phyloP scores from a whole-genome alignment of 1,140 invertebrate genomes.

The Apolygus lucorum region DNA sequence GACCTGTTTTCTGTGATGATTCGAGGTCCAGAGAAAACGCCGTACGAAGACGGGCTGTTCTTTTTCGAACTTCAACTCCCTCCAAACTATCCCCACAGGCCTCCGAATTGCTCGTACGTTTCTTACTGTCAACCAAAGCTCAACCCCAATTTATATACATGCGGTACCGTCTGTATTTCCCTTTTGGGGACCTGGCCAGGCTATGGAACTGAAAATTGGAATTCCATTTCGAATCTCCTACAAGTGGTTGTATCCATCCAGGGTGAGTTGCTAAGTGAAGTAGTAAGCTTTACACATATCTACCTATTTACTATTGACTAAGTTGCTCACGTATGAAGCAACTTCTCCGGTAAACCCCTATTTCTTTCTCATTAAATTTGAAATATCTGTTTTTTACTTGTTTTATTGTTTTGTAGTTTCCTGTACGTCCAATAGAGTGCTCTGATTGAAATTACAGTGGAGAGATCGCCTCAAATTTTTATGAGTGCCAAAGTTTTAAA shows the following conservation, averaged over 20 bases:
- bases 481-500: too few species aligned
- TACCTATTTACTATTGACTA: too few species aligned
- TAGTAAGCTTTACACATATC: too few species aligned
- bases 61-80: conserved; percentile 91
- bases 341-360: too few species aligned
- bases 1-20: conserved; percentile 90
- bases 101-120: conserved; percentile 83
- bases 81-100: conserved; percentile 73
- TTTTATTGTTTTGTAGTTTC: too few species aligned
- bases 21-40: conserved; percentile 77
- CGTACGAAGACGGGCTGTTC: conserved; percentile 90
- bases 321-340: too few species aligned
- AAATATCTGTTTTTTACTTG: too few species aligned
- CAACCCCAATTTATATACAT: conserved; percentile 93
- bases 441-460: too few species aligned
- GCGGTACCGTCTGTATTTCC: conserved; percentile 80
- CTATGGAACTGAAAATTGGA: conserved; percentile 83
- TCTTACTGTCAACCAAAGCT: conserved; percentile 75
- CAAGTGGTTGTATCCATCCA: conserved; percentile 92
- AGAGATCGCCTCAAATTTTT: too few species aligned
- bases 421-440: too few species aligned
- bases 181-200: conserved; percentile 89
- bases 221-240: conserved; percentile 66
- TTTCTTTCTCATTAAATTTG: too few species aligned
- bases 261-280: conserved; percentile 23